phyloP scores from a whole-genome alignment of 2,113 vertebrate species.

The Circaetus gallicus region DNA sequence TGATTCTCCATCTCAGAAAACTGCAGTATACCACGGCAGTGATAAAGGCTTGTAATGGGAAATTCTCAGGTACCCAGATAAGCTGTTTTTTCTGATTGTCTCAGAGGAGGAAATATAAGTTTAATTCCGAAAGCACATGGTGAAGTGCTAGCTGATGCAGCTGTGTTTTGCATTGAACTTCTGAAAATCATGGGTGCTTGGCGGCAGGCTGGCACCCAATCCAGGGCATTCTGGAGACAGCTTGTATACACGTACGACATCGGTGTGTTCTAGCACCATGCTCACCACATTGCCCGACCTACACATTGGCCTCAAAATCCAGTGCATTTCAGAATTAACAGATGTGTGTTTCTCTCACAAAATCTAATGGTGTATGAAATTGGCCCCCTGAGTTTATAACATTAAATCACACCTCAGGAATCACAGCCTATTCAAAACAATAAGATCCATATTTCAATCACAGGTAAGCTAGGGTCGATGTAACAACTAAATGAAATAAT shows the following conservation, averaged over 20 bases:
- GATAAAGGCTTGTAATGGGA: neutral
- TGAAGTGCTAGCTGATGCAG: neutral
- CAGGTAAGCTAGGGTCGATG: neutral
- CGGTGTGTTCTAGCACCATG: neutral
- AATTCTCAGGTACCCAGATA: neutral
- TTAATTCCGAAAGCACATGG: neutral
- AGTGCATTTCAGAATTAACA: neutral
- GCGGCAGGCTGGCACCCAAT: neutral
- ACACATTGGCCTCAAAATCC: neutral
- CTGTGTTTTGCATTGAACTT: neutral
- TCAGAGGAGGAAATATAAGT: neutral
- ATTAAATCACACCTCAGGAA: neutral
- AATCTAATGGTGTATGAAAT: neutral
- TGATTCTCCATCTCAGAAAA: neutral
- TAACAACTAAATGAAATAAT: neutral
- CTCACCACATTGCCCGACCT: neutral
- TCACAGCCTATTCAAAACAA: neutral
- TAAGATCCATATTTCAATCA: neutral
- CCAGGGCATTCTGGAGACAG: neutral
- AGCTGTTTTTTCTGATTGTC: neutral
- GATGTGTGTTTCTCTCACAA: neutral
- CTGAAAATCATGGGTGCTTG: neutral
- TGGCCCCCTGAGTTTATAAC: neutral
- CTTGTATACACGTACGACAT: accelerated
- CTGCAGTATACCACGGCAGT: neutral